phyloP scores from a whole-genome alignment of 2,888 invertebrate genomes.

The Drosophila kokeensis region DNA sequence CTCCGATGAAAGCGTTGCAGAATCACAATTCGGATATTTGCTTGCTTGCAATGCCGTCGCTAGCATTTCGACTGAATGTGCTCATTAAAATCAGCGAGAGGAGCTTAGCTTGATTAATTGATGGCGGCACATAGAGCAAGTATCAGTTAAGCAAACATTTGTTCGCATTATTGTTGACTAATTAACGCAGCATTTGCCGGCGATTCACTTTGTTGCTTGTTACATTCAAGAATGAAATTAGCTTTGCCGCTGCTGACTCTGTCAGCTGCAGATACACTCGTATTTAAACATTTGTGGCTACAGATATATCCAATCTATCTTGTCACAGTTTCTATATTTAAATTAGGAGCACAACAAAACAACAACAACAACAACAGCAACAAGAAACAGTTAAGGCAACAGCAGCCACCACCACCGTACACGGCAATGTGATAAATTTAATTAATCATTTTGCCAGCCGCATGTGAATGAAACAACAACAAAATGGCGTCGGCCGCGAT shows the following conservation, averaged over 20 bases:
- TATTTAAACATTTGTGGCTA: conserved; percentile 29
- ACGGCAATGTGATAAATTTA: conserved; percentile 75
- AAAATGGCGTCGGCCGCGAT: conserved; percentile 59
- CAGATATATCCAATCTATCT: conserved; percentile 59
- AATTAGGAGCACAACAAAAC: conserved; percentile 64
- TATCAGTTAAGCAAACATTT: conserved; percentile 51
- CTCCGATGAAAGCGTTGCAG: background rate
- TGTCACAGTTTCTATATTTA: conserved; percentile 76
- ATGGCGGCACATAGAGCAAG: conserved; percentile 20
- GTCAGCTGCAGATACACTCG: conserved; percentile 37
- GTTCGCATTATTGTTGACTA: conserved; percentile 53
- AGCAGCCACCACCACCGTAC: conserved; percentile 30
- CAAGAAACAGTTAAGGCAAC: conserved; percentile 19
- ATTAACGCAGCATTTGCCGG: conserved; percentile 61
- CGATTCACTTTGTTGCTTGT: conserved; percentile 23
- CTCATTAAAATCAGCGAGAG: conserved; percentile 54
- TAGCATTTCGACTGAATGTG: conserved; percentile 31
- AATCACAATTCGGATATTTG: conserved; percentile 18
- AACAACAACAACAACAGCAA: conserved; percentile 4
- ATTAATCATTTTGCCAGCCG: conserved; percentile 69
- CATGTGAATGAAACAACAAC: conserved; percentile 58
- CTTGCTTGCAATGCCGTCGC: conserved; percentile 42
- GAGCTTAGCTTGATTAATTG: conserved; percentile 54
- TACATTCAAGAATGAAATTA: conserved; percentile 16
- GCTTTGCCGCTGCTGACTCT: conserved; percentile 17